These are phyloP conservation scores for Cheilosia pagana DNA, from an alignment of 2,888 invertebrate genomes.

Conservation along the genomic window DNA sequence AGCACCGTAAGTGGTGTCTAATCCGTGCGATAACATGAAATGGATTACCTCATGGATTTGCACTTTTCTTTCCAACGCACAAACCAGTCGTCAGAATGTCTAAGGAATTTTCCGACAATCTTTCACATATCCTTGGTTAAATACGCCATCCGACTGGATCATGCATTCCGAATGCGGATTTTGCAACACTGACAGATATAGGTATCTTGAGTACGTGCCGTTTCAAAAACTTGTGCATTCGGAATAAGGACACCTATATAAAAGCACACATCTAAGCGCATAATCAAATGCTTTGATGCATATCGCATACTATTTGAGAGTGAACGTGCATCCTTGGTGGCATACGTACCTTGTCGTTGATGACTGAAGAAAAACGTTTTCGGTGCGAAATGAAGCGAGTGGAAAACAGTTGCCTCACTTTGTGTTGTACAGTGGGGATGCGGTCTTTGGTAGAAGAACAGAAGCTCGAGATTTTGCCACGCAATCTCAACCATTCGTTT, in stretches of 20 bases:
- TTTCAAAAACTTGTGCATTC: conserved; percentile 13
- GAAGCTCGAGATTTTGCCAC: no score
- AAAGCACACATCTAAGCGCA: conserved; percentile 25
- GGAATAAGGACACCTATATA: conserved; percentile 5
- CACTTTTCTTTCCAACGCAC: background rate
- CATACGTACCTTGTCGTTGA: background rate
- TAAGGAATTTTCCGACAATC: background rate
- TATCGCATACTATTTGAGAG: conserved; percentile 9
- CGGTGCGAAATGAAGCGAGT: background rate
- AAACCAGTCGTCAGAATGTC: background rate
- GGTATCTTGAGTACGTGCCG: conserved; percentile 10
- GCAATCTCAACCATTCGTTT: no score
- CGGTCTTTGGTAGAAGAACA: no score
- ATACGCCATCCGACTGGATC: conserved; percentile 8
- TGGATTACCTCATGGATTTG: background rate
- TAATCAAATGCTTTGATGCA: conserved; percentile 34
- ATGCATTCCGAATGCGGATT: conserved; percentile 21
- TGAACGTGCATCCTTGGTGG: conserved; percentile 23
- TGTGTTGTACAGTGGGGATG: background rate
- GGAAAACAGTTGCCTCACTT: background rate
- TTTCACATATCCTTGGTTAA: conserved; percentile 11
- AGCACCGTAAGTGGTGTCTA: conserved; percentile 2
- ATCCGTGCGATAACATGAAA: conserved; percentile 5
- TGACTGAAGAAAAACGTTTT: conserved; percentile 6
- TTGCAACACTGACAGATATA: background rate